Evolutionary conservation across 2,797 vertebrate species (phyloP), one percentile per base, ranked within the genome.

Genomic region (Vireo griseus): DNA sequence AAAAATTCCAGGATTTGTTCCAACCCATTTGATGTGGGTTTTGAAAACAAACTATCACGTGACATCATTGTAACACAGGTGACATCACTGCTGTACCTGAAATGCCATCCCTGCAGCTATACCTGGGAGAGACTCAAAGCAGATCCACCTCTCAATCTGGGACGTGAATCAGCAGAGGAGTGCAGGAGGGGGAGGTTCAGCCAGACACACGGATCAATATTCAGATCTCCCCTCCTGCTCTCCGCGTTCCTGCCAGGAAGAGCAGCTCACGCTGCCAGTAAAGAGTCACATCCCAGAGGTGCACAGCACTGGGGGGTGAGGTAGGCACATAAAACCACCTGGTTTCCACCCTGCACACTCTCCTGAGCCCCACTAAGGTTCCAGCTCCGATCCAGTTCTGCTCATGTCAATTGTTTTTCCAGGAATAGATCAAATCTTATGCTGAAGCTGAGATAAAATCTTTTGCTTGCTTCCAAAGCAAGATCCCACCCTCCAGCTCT

Each of bases 271-370:
- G 0, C 67, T 87, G 58, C 47, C 61, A 42, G 74, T 2, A 51
- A 68, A 54, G 31, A 81, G 68, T 6, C 58, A 33, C 0, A 0
- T 28, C 58, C 67, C 89, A 72, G 50, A 47, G 67, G 68, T 11
- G 14, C 62, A 17, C 26, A 29, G 71, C 66, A 10, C 3, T 0
- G 28, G 5, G 35, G 33, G 26, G 3, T 18, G 47, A 65, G 69
- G 5, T 1, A 54, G 40, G 39, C 51, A n/a, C 0, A 0, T 8
- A 28, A 67, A 55, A 9, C 4, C 50, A 82, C n/a, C 35, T 52
- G 54, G 4, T 39, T 31, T 39, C 59, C 66, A 31, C 22, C 66
- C 28, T 77, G 37, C 58, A 63, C n/a, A 2, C 37, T 22, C 44
- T 18, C 40, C 50, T 3, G 13, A 54, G 67, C 12, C 16, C 25